Evolutionary conservation across 2,113 vertebrate genomes (phyloP), one percentile per base, ranked within the genome.

Genomic region (Chroicocephalus ridibundus): DNA sequence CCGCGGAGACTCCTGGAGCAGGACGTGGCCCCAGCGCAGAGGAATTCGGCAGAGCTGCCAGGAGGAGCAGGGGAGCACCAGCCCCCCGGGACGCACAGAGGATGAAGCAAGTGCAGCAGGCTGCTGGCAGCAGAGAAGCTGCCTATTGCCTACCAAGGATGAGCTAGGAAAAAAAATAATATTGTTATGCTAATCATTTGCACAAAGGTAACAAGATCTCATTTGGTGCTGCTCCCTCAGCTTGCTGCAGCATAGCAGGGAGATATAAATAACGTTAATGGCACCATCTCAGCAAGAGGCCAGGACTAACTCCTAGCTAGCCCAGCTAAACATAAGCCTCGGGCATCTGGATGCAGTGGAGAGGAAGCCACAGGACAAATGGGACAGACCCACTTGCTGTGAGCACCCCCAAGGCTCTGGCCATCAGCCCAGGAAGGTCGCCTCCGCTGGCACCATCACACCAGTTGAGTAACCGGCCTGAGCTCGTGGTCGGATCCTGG

Each of bases 171-270:
- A 61, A 62, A 52, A 25, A 29, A 64, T 19, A 20, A 3, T 54
- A 94, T 65, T 81, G 77, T 86, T 90, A 88, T 77, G 86, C 74
- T 71, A 84, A 86, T 94, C 11, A 24, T 94, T 79, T 64, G 40
- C 40, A 84, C 57, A 83, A 86, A 84, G 42, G 61, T 93, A 95
- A 95, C 44, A 74, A 75, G 83, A 93, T 68, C 52, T 89, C 38
- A 49, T 74, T 84, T 76, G 46, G 80, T 78, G 91, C 80, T 83
- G 77, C 75, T 86, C 36, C 49, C 32, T 88, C 88, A 69, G 77
- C 80, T 83, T 55, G 51, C 83, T 94, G 86, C 76, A 94, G 82
- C 18, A 2, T 44, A 85, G 54, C 24, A 46, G 27, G 42, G 55
- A 61, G 42, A 38, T 62, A 91, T 75, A 94, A 95, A 86, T 88